A percentile compares a stretch with the other conserved stretches of the same genome.
Conservation (phyloP, 2,797 vertebrate genomes). For the Gambelia wislizenii region DNA sequence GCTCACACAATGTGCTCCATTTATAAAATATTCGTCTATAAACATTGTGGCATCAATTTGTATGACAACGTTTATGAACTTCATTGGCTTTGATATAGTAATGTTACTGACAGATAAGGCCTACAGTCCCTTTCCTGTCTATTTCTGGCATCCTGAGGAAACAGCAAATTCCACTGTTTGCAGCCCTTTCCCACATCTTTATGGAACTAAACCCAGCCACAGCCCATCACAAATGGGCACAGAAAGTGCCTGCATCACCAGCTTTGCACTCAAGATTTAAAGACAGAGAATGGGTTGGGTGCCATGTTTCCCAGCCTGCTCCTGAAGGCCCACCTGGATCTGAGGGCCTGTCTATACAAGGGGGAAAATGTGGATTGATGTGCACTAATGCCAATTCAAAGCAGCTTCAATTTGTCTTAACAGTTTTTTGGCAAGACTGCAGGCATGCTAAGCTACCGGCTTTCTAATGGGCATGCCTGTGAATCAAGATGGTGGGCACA, state of each 20-base stretch:
- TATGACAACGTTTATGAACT: neutral
- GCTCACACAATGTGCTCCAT: neutral
- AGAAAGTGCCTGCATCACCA: neutral
- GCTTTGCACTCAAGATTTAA: neutral
- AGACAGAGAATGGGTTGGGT: neutral
- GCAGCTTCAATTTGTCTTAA: too few relatives aligned
- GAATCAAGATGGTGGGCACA: too few relatives aligned
- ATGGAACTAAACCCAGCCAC: neutral
- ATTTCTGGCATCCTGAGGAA: neutral
- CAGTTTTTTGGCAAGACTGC: too few relatives aligned
- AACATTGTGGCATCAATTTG: neutral
- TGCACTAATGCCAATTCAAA: too few relatives aligned
- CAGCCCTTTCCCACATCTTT: neutral
- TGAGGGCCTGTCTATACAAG: too few relatives aligned
- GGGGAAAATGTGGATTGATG: too few relatives aligned
- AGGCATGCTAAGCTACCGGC: too few relatives aligned
- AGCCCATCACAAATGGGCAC: neutral
- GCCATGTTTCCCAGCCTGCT: neutral
- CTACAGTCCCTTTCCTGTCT: neutral
- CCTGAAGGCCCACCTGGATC: too few relatives aligned
- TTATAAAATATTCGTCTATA: neutral
- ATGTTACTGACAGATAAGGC: neutral
- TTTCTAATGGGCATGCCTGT: too few relatives aligned
- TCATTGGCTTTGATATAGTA: neutral
- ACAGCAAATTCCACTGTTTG: neutral